Percentiles rank a stretch among this genome's conserved stretches.
Conservation (phyloP, 1,140 invertebrate species). For the Probaryconus sp. region DNA sequence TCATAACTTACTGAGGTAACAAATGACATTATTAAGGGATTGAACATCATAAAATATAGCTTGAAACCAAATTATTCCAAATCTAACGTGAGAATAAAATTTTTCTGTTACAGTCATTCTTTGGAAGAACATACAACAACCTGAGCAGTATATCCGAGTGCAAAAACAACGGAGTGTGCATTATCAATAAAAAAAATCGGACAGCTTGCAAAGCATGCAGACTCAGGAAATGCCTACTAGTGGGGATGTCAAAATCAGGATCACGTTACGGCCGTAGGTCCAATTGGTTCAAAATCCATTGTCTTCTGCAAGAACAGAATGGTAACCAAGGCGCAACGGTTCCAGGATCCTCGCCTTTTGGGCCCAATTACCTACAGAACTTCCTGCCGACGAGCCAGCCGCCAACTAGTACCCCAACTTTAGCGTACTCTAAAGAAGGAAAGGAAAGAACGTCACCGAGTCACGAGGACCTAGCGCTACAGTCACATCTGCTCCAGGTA, state of each 20-base stretch:
- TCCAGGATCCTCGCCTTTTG: constrained; percentile 49
- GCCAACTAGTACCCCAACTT: constrained; percentile 14
- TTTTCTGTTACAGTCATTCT: constrained; percentile 98
- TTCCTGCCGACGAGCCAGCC: constrained; percentile 54
- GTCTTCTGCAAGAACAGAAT: constrained; percentile 87
- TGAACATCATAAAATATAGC: too few relatives aligned
- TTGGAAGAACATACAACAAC: constrained; percentile 98
- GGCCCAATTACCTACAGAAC: constrained; percentile 41
- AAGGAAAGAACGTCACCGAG: constrained; percentile 69
- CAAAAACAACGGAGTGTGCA: constrained; percentile 95
- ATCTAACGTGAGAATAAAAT: too few relatives aligned
- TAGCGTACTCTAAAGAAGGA: constrained; percentile 62
- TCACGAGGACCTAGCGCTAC: constrained; percentile 76
- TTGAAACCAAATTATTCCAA: too few relatives aligned
- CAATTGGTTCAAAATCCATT: constrained; percentile 98
- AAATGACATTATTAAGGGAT: too few relatives aligned
- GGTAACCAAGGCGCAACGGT: constrained; percentile 58
- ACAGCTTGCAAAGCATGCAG: constrained; percentile 97
- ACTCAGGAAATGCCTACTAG: constrained; percentile 92
- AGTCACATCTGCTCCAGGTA: constrained; percentile 74
- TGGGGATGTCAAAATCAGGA: constrained; percentile 98
- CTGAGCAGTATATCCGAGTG: constrained; percentile 92
- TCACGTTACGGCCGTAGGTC: constrained; percentile 92
- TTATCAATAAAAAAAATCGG: constrained; percentile 97
- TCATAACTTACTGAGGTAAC: too few relatives aligned